Evolutionary conservation across 2,113 vertebrate genomes (phyloP).

Genomic region (Alligator sinensis): DNA sequence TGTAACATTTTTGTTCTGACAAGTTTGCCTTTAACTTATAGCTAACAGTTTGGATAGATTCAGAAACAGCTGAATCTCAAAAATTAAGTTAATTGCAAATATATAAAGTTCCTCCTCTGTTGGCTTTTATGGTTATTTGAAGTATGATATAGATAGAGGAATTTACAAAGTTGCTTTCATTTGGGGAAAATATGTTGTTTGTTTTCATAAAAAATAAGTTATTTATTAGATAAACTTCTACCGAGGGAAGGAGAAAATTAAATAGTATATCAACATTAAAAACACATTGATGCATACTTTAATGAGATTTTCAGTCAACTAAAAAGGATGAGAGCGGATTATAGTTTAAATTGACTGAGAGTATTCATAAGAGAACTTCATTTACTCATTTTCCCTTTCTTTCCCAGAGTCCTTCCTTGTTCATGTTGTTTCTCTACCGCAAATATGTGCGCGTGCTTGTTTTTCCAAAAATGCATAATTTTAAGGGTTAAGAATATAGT

Average conservation of each 20-base stretch:
- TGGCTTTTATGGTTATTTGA: background rate
- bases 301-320: background rate
- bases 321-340: background rate
- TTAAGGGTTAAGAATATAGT: background rate
- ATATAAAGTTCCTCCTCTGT: accelerated
- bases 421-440: background rate
- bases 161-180: background rate
- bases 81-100: background rate
- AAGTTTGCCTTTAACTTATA: background rate
- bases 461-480: background rate
- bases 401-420: background rate
- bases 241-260: background rate
- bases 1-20: background rate
- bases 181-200: background rate
- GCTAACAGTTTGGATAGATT: background rate
- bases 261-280: background rate
- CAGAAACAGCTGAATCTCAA: background rate
- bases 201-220: background rate
- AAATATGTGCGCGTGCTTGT: background rate
- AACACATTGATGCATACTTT: background rate
- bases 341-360: background rate
- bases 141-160: background rate
- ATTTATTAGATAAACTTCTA: background rate
- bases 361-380: background rate
- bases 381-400: accelerated